Evolutionary conservation across 2,888 invertebrate species (phyloP).

Genomic region (Cephonodes hylas): DNA sequence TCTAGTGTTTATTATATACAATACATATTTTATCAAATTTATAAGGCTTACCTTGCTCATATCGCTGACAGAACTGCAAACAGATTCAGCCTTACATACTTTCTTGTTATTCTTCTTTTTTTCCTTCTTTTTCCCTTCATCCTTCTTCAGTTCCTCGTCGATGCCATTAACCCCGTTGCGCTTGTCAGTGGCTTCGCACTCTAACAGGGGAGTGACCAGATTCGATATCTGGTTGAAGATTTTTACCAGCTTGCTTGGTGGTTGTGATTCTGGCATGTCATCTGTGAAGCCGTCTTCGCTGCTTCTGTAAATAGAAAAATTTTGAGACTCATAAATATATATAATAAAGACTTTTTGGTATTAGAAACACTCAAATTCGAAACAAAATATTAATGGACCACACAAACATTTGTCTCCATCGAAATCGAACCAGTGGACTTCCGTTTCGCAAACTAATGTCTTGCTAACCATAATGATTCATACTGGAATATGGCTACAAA

Average conservation of each 20-base stretch:
- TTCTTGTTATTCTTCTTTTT: conserved; percentile 25
- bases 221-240: conserved; percentile 46
- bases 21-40: no score
- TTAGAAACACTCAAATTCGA: no score
- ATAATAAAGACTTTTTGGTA: no score
- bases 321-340: no score
- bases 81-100: conserved; percentile 43
- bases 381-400: no score
- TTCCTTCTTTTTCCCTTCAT: conserved; percentile 21
- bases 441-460: no score
- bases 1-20: no score
- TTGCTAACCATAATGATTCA: no score
- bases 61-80: conserved; percentile 64
- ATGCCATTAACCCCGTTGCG: conserved; percentile 25
- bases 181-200: conserved; percentile 15
- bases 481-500: no score
- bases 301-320: conserved; percentile 38
- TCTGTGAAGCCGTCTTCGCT: conserved; percentile 37
- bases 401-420: no score
- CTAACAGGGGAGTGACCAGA: conserved; percentile 39
- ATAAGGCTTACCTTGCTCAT: no score
- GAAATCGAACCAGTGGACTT: no score
- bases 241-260: conserved; percentile 49
- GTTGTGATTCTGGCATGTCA: conserved; percentile 30
- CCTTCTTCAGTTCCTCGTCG: conserved; percentile 32